Percentiles rank a stretch among this genome's conserved stretches.
Evolutionary conservation across 2,797 vertebrate genomes (phyloP).

Genomic region (Pteropus rufus): DNA sequence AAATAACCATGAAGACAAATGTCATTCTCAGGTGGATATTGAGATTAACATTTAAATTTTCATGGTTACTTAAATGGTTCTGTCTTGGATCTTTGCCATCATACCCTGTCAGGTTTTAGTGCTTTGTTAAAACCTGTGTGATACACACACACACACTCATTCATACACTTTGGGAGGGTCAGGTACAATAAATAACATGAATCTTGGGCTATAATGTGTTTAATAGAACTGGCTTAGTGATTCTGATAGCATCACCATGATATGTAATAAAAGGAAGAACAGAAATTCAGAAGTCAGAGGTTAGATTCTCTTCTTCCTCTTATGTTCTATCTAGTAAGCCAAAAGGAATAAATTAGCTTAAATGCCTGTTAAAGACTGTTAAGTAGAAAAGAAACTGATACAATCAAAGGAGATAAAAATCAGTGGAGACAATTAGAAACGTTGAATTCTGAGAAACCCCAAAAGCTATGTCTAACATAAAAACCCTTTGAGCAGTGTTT

Average conservation of each 20-base stretch:
- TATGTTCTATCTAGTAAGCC: not conserved
- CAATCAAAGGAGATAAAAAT: not conserved
- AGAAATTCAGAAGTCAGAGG: not conserved
- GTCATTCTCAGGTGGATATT: not conserved
- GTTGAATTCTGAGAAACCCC: not conserved
- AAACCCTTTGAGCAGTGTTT: not conserved
- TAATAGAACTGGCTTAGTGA: not conserved
- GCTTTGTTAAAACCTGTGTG: not conserved
- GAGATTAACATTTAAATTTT: not conserved
- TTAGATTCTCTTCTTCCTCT: not conserved
- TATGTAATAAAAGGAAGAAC: not conserved
- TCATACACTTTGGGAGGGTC: accelerated
- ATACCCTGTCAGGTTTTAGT: not conserved
- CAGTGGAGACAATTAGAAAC: not conserved
- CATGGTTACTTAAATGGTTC: not conserved
- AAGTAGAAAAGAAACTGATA: not conserved
- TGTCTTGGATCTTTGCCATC: not conserved
- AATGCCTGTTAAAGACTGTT: not conserved
- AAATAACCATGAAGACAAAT: not conserved
- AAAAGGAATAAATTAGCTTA: not conserved
- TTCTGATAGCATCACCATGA: not conserved
- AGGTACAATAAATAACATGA: not conserved
- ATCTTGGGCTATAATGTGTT: not conserved
- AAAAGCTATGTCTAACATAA: not conserved
- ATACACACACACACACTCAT: not conserved